Base-by-base conservation (phyloP, 2,113 vertebrate genomes). In the Sarotherodon lohbergeri region DNA sequence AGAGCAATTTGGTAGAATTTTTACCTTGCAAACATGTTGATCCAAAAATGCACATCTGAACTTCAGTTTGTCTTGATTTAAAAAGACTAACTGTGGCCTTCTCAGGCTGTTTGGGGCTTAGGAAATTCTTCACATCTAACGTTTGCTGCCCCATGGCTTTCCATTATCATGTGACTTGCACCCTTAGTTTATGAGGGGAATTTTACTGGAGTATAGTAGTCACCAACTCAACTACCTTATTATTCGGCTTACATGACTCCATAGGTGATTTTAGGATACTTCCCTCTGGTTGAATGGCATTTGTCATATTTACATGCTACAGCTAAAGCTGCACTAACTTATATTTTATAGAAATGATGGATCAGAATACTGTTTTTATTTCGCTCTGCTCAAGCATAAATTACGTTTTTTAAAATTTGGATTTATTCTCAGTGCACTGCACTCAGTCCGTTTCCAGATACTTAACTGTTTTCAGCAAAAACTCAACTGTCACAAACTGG, bases 161-260 rank as follows among this genome's bases (percentile, higher is more conserved):
- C 92, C 92, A 79, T 14, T 84, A 82, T 94, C 91, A 93, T 91
- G 90, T 89, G 92, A 83, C 79, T 24, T 16, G 48, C 85, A 86
- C 52, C 80, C 46, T 73, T 63, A 80, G 68, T 57, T 84, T 56
- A 82, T 32, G 12, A 50, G 56, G 48, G 10, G 63, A 11, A 34
- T 85, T 61, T 48, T 6, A 66, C 39, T 24, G 13, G 87, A 68
- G 43, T 81, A 43, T 80, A 68, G 50, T 82, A 36, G 82, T 91
- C 71, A 79, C 66, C 66, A 82, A 52, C 79, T 54, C 61, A 10
- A 43, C 43, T 41, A 52, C 29, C 22, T 54, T 68, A 17, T 83
- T 78, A 71, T 57, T 83, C 2, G 9, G 22, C 52, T 83, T 61
- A 54, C 32, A 85, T 56, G 24, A 29, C 14, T 84, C 7, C 8